These are phyloP conservation scores for Seira musarum DNA, from an alignment of 2,888 invertebrate genomes.

Conservation along the genomic window DNA sequence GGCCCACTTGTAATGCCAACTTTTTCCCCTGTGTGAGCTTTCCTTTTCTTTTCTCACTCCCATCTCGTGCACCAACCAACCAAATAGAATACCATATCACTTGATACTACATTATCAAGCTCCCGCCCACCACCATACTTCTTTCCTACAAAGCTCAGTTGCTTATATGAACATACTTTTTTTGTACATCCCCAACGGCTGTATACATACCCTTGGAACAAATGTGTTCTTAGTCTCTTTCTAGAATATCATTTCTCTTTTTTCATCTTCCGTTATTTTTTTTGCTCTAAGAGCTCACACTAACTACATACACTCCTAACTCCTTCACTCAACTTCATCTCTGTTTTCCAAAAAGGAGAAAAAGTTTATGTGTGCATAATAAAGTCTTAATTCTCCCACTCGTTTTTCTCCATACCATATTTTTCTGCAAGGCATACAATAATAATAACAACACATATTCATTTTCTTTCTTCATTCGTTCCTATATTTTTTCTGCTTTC, in stretches of 20 bases:
- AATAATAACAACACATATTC: conserved; percentile 38
- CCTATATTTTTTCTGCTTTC: conserved; percentile 28
- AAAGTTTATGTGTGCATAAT: background rate
- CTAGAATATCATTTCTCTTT: background rate
- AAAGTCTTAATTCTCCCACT: conserved; percentile 14
- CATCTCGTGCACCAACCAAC: too few species aligned
- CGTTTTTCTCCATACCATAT: conserved; percentile 23
- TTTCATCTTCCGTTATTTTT: background rate
- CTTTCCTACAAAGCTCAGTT: too few species aligned
- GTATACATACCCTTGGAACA: background rate
- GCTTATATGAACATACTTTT: background rate
- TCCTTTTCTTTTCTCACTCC: conserved; percentile 25
- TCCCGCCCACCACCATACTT: too few species aligned
- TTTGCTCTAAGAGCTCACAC: too few species aligned
- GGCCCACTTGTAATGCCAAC: conserved; percentile 54
- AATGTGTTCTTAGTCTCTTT: background rate
- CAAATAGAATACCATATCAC: background rate
- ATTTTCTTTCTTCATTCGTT: conserved; percentile 33
- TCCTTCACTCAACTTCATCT: conserved; percentile 14
- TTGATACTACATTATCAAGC: background rate
- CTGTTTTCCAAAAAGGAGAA: conserved; percentile 8
- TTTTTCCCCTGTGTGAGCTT: conserved; percentile 50
- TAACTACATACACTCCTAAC: conserved; percentile 9
- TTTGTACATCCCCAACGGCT: background rate
- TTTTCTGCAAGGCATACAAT: too few species aligned